Percentiles rank a stretch among this genome's conserved stretches.
These are phyloP conservation scores for Spinibarbus caldwelli DNA, from an alignment of 2,797 vertebrate species.

Conservation along the genomic window DNA sequence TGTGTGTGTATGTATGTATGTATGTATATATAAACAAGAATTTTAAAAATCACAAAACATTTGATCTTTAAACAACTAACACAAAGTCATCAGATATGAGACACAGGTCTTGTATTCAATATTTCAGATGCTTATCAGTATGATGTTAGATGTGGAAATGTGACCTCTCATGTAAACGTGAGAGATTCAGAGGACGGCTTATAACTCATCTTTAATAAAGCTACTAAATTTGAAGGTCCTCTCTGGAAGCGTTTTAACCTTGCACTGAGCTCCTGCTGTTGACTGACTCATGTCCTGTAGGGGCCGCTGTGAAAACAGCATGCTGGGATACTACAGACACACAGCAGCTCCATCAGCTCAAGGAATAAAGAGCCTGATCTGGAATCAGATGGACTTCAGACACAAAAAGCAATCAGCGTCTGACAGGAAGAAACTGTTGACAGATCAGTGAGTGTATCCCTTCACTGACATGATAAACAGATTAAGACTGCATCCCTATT, in stretches of 20 bases:
- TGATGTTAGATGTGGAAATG: neutral
- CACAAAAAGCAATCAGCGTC: too few relatives aligned
- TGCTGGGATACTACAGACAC: conserved; percentile 1
- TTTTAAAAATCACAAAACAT: too few relatives aligned
- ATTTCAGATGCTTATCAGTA: neutral
- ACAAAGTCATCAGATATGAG: conserved; percentile 6
- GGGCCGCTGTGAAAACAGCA: conserved; percentile 10
- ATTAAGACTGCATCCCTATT: neutral
- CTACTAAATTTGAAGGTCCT: conserved; percentile 30
- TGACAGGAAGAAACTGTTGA: too few relatives aligned
- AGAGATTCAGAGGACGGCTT: neutral
- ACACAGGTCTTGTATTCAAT: neutral
- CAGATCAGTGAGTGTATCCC: neutral
- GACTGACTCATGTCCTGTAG: neutral
- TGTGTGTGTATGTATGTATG: too few relatives aligned
- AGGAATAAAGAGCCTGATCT: neutral
- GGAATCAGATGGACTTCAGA: neutral
- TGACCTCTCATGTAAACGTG: neutral
- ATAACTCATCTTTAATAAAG: conserved; percentile 42
- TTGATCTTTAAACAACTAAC: neutral
- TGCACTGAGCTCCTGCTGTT: conserved; percentile 4
- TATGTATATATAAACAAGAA: too few relatives aligned
- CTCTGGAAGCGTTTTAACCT: conserved; percentile 28
- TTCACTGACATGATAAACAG: neutral
- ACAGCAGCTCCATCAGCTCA: neutral